Conservation (phyloP, 2,888 invertebrate genomes). For the Synanthedon formicaeformis region DNA sequence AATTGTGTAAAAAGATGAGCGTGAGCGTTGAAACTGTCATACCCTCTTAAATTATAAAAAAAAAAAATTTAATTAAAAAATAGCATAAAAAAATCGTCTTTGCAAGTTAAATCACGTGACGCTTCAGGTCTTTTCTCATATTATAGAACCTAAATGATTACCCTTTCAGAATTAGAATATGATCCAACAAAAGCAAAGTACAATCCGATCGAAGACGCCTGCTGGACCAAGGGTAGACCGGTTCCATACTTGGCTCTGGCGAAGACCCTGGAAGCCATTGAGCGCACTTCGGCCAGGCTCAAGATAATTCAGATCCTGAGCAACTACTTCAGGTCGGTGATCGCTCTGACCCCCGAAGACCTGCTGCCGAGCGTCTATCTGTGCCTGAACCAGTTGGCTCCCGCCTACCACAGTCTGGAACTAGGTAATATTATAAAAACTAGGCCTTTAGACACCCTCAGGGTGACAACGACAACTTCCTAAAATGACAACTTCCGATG, state of each 20-base stretch:
- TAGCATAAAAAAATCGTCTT: too few species aligned
- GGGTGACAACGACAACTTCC: too few species aligned
- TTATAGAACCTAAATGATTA: too few species aligned
- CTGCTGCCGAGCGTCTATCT: slow-evolving; percentile 91
- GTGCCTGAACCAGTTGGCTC: slow-evolving; percentile 95
- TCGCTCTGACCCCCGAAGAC: slow-evolving; percentile 89
- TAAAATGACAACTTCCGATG: too few species aligned
- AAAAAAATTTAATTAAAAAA: too few species aligned
- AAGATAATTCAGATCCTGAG: slow-evolving; percentile 92
- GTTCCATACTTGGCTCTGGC: slow-evolving; percentile 95
- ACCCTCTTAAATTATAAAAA: too few species aligned
- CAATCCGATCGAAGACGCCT: slow-evolving; percentile 85
- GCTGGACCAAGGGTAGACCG: slow-evolving; percentile 79
- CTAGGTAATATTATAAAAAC: slow-evolving; percentile 61
- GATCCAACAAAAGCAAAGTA: slow-evolving; percentile 80
- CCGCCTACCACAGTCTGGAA: slow-evolving; percentile 83
- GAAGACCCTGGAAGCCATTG: slow-evolving; percentile 90
- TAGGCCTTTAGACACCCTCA: too few species aligned
- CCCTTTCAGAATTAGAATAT: slow-evolving; percentile 56
- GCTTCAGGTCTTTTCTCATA: too few species aligned
- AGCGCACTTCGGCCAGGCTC: slow-evolving; percentile 84
- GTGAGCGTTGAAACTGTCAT: too few species aligned
- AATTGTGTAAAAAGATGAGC: too few species aligned
- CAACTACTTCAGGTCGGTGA: slow-evolving; percentile 91
- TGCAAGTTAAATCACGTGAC: too few species aligned